phyloP scores from a whole-genome alignment of 2,797 vertebrate genomes.

The Pipistrellus pipistrellus region DNA sequence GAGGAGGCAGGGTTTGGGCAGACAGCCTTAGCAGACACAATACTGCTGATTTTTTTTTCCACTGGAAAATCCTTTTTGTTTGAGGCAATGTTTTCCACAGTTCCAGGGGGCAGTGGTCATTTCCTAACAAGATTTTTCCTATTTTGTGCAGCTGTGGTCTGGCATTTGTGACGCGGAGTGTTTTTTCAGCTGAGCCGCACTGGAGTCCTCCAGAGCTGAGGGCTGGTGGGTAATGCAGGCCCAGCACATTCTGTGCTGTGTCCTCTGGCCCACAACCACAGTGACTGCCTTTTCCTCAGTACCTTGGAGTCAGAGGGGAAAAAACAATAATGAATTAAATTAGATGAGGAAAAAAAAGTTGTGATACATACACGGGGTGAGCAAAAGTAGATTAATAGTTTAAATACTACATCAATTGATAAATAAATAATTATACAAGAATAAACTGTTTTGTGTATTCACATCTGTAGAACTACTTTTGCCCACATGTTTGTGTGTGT shows the following conservation, averaged over 20 bases:
- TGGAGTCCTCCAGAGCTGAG: slow-evolving; percentile 1
- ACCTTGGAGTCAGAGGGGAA: background rate
- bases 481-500: background rate
- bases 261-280: background rate
- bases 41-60: slow-evolving; percentile 77
- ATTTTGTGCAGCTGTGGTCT: slow-evolving; percentile 83
- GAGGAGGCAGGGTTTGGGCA: slow-evolving; percentile 57
- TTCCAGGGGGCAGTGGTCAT: slow-evolving; percentile 76
- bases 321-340: background rate
- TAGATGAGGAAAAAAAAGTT: background rate
- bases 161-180: slow-evolving; percentile 72
- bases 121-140: slow-evolving; percentile 82
- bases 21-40: slow-evolving; percentile 71
- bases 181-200: slow-evolving; percentile 77
- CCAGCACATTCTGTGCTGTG: slow-evolving; percentile 22
- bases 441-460: background rate
- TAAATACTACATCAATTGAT: background rate
- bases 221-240: slow-evolving; percentile 17
- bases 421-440: background rate
- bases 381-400: background rate
- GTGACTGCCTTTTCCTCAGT: background rate
- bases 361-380: background rate
- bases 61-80: slow-evolving; percentile 80
- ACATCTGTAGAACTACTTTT: background rate
- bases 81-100: slow-evolving; percentile 83